These are phyloP conservation scores for Leptopilina clavipes DNA, from an alignment of 1,140 invertebrate genomes.

Conservation along the genomic window DNA sequence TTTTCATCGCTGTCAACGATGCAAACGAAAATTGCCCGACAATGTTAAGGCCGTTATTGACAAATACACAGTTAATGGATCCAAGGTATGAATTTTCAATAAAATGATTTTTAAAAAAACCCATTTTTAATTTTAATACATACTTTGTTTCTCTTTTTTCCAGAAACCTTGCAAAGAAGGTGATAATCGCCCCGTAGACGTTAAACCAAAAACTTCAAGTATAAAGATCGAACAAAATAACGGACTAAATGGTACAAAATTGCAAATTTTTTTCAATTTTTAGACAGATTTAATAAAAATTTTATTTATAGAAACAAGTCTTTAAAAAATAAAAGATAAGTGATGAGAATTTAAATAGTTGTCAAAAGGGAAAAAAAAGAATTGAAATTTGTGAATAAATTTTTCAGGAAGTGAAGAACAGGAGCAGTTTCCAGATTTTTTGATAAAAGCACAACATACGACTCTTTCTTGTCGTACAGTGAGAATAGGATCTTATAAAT, in stretches of 20 bases:
- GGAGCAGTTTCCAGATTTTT: slow-evolving; percentile 44
- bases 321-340: neutral
- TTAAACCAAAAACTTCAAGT: neutral
- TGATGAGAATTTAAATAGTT: too few species aligned
- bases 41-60: slow-evolving; percentile 73
- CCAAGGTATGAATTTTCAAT: slow-evolving; percentile 58
- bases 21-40: slow-evolving; percentile 74
- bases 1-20: slow-evolving; percentile 83
- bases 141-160: neutral
- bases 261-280: neutral
- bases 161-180: slow-evolving; percentile 20
- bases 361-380: neutral
- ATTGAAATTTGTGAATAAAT: neutral
- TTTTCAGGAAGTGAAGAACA: slow-evolving; percentile 65
- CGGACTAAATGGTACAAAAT: neutral
- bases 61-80: slow-evolving; percentile 40
- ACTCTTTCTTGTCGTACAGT: slow-evolving; percentile 82
- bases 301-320: too few species aligned
- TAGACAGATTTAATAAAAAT: neutral
- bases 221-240: neutral
- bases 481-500: slow-evolving; percentile 86
- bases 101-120: neutral
- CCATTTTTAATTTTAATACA: neutral
- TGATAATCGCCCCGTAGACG: neutral
- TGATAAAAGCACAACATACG: slow-evolving; percentile 61